Base-by-base conservation (phyloP, 2,888 invertebrate genomes). In the Caradrina kadenii region DNA sequence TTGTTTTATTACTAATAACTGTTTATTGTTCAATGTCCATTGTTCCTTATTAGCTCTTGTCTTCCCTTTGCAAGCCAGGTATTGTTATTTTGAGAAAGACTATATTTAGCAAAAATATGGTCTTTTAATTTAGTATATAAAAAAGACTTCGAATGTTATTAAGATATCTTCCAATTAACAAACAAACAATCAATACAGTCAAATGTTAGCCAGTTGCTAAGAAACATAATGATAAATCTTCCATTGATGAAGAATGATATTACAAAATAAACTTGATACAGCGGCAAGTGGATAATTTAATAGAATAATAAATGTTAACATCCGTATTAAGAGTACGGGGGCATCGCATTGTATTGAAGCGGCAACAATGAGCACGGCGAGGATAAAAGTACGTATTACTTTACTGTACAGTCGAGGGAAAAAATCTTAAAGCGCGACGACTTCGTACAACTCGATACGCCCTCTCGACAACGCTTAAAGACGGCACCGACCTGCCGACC, bases 291-390 rank as follows among this genome's bases (percentile, higher is more conserved):
- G 85, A 81, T 83, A 84, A 84, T 84, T 84, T 84, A 93, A 93
- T 94, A 93, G 92, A 94, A 93, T 93, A 93, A 94, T 95, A 93
- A 95, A 94, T 92, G 94, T 92, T 91, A 90, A 92, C 94, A 93
- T 95, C 95, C 95, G 94, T 91, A 93, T 94, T 94, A 95, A 92
- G 91, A 91, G 87, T 89, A 91, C 89, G 92, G 92, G 92, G 92
- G 90, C 92, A 89, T 90, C 91, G 90, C 89, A 93, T 92, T 91
- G 91, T 93, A 91, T 91, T 89, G 91, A 89, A 92, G 89, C 91
- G 90, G 87, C 90, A 89, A 91, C 93, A 94, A 92, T 92, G 89
- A 89, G 85, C 88, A 86, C 91, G 89, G 86, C 87, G 88, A 86
- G 87, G 89, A 90, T 90, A 89, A 89, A 91, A 90, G 89, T 90